These are phyloP conservation scores for Hozukius guyotensis DNA, from an alignment of 2,797 vertebrate genomes.

Conservation along the genomic window DNA sequence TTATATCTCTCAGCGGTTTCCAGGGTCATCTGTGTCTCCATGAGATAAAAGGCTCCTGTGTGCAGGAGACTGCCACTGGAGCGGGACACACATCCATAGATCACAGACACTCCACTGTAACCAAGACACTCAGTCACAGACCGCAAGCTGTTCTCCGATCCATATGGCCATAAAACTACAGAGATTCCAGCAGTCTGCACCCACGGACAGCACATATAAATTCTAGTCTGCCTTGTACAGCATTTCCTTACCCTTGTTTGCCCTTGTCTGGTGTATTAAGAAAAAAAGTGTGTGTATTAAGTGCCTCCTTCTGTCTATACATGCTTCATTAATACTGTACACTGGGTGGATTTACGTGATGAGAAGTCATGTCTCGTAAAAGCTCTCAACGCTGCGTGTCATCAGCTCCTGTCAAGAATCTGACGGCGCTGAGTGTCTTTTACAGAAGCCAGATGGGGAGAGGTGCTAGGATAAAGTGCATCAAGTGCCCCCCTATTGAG, in stretches of 20 bases:
- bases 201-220: slow-evolving; percentile 57
- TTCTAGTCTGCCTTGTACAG: slow-evolving; percentile 35
- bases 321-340: background rate
- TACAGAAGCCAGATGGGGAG: slow-evolving; percentile 75
- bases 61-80: slow-evolving; percentile 66
- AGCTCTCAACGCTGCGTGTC: slow-evolving; percentile 57
- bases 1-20: slow-evolving; percentile 13
- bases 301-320: background rate
- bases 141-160: slow-evolving; percentile 56
- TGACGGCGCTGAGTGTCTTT: slow-evolving; percentile 66
- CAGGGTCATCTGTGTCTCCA: slow-evolving; percentile 21
- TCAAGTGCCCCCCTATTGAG: slow-evolving; percentile 76
- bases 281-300: background rate
- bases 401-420: slow-evolving; percentile 59
- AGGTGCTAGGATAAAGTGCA: slow-evolving; percentile 68
- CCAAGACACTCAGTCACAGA: slow-evolving; percentile 64
- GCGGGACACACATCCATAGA: slow-evolving; percentile 67
- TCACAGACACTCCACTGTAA: slow-evolving; percentile 75
- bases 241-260: slow-evolving; percentile 18
- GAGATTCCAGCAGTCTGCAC: slow-evolving; percentile 57
- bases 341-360: slow-evolving; percentile 11
- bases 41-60: slow-evolving; percentile 48
- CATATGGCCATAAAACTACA: slow-evolving; percentile 66
- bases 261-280: background rate
- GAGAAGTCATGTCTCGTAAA: slow-evolving; percentile 48